Percentiles rank a stretch among this genome's conserved stretches.
phyloP scores from a whole-genome alignment of 2,113 vertebrate genomes.

The Haemorhous mexicanus region DNA sequence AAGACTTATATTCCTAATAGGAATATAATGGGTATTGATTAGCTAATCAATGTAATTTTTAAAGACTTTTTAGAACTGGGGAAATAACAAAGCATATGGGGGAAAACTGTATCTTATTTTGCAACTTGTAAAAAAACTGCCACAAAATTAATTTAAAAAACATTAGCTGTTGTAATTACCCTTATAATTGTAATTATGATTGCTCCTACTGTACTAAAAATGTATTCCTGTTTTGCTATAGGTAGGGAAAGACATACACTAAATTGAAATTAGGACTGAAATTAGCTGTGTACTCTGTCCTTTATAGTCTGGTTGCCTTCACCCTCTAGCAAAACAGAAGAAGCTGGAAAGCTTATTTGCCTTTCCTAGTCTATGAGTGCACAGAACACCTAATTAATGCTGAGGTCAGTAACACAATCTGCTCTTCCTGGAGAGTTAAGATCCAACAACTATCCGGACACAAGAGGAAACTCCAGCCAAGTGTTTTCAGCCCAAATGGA shows the following conservation, averaged over 20 bases:
- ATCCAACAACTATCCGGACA: background rate
- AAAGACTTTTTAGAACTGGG: background rate
- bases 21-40: background rate
- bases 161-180: background rate
- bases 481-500: background rate
- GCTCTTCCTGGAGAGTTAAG: background rate
- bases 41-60: background rate
- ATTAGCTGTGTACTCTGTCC: background rate
- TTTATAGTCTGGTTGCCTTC: background rate
- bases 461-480: background rate
- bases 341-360: slow-evolving; percentile 1
- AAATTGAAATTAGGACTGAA: background rate
- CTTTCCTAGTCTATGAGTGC: background rate
- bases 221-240: background rate
- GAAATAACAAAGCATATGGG: background rate
- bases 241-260: background rate
- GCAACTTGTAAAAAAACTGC: background rate
- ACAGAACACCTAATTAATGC: background rate
- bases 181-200: background rate
- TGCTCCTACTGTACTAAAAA: background rate
- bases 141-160: background rate
- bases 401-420: background rate
- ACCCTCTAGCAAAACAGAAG: background rate
- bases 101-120: background rate
- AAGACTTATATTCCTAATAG: background rate